Evolutionary conservation across 2,888 invertebrate species (phyloP).

Genomic region (Protonemura montana): DNA sequence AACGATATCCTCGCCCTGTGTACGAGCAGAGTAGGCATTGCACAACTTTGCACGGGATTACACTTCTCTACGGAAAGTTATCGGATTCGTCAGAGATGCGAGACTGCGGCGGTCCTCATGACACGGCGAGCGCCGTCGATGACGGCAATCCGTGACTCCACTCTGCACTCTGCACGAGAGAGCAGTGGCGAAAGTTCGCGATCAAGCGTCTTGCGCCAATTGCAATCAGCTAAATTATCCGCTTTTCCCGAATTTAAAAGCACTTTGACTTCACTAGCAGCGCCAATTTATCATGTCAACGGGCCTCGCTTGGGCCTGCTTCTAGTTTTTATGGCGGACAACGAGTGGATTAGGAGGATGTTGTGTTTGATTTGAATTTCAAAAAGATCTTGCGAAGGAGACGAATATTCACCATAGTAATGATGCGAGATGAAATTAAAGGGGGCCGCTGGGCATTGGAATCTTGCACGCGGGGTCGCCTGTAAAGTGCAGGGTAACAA

Average conservation of each 20-base stretch:
- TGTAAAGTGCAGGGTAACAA: background rate
- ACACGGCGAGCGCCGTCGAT: background rate
- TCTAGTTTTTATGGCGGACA: background rate
- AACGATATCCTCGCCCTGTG: no score
- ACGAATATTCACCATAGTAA: background rate
- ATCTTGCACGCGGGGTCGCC: background rate
- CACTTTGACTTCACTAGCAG: background rate
- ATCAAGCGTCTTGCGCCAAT: background rate
- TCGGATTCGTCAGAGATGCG: background rate
- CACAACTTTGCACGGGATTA: background rate
- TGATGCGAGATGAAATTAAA: background rate
- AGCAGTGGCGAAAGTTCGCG: constrained; percentile 9
- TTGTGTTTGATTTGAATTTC: background rate
- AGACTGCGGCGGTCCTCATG: background rate
- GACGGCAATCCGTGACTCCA: background rate
- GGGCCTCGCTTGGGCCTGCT: background rate
- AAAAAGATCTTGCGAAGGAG: background rate
- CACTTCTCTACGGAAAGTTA: background rate
- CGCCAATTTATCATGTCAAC: background rate
- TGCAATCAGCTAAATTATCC: background rate
- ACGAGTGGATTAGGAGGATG: background rate
- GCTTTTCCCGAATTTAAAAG: background rate
- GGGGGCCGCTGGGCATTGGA: no score
- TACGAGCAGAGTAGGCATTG: background rate
- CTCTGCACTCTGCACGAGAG: background rate